phyloP scores from a whole-genome alignment of 2,113 vertebrate species.

The Chionomys nivalis region DNA sequence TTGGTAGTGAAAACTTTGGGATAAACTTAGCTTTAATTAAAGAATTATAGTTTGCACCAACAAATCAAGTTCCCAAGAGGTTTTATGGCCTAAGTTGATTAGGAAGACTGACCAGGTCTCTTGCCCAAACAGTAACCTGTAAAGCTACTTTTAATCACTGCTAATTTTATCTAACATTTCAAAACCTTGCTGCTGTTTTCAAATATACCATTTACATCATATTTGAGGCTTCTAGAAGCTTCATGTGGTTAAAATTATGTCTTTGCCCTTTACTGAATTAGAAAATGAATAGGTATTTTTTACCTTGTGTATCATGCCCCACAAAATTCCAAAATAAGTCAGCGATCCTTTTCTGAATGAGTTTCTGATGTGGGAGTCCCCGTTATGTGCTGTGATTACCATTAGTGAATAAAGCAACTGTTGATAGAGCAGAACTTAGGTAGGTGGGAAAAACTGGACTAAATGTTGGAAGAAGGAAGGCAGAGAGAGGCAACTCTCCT shows the following conservation, averaged over 20 bases:
- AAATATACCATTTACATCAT: not conserved
- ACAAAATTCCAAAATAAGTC: constrained; percentile 39
- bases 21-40: not conserved
- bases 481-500: too few species aligned
- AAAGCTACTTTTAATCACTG: not conserved
- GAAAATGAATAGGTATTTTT: not conserved
- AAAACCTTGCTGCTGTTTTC: not conserved
- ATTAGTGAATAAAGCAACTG: too few species aligned
- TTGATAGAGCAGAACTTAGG: too few species aligned
- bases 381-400: too few species aligned
- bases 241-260: not conserved
- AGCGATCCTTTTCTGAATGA: not conserved
- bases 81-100: too few species aligned
- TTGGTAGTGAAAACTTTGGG: not conserved
- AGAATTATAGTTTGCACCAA: not conserved
- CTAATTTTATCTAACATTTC: not conserved
- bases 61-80: constrained; percentile 4
- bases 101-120: too few species aligned
- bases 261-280: constrained; percentile 13
- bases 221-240: not conserved
- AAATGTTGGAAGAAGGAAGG: too few species aligned
- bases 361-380: too few species aligned
- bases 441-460: too few species aligned
- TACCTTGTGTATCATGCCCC: not conserved
- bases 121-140: not conserved